phyloP scores from a whole-genome alignment of 2,888 invertebrate species.

The Monopis laevigella region DNA sequence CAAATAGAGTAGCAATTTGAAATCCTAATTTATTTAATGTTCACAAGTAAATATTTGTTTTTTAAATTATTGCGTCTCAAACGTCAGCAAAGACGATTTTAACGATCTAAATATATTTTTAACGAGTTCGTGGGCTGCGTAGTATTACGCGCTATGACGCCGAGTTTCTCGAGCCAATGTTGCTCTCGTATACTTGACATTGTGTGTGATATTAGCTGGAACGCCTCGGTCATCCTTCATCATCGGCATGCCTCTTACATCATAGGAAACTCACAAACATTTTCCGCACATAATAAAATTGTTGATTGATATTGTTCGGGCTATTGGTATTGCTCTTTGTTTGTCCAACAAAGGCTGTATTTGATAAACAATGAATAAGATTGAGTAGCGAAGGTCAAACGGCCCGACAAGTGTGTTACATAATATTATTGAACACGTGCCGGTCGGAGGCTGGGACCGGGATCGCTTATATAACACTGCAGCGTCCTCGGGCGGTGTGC shows the following conservation, averaged over 20 bases:
- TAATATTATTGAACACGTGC: too few relatives aligned
- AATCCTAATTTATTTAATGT: conserved; percentile 6
- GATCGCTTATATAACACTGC: conserved; percentile 45
- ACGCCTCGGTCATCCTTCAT: conserved; percentile 18
- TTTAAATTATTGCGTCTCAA: conserved; percentile 8
- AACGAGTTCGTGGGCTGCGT: conserved; percentile 27
- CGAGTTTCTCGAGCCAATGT: conserved; percentile 19
- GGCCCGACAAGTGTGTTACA: too few relatives aligned
- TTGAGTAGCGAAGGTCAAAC: too few relatives aligned
- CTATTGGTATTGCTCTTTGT: too few relatives aligned
- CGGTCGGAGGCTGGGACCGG: conserved; percentile 10
- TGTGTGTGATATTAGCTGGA: conserved; percentile 36
- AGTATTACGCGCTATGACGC: conserved; percentile 31
- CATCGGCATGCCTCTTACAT: not conserved
- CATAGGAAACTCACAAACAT: not conserved
- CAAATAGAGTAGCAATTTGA: too few relatives aligned
- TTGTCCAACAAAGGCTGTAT: too few relatives aligned
- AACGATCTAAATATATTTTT: conserved; percentile 36
- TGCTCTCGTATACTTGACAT: conserved; percentile 50
- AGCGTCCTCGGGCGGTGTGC: conserved; percentile 39
- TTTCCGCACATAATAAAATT: too few relatives aligned
- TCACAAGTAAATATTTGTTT: conserved; percentile 16
- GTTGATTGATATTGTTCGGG: too few relatives aligned
- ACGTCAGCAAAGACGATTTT: conserved; percentile 32
- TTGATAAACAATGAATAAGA: too few relatives aligned